Evolutionary conservation across 1,140 invertebrate genomes (phyloP).

Genomic region (Gonioctena quinquepunctata): DNA sequence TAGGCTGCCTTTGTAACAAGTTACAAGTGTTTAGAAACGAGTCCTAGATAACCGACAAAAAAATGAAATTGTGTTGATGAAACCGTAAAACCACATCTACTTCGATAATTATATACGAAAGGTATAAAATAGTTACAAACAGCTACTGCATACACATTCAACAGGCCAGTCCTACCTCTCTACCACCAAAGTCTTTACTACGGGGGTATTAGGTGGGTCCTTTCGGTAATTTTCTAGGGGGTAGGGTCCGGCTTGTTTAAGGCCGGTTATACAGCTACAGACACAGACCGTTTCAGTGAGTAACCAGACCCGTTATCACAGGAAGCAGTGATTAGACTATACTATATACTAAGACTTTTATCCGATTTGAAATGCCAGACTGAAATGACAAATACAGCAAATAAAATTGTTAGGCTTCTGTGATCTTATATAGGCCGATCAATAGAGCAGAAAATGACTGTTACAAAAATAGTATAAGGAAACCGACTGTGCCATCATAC

Average conservation of each 20-base stretch:
- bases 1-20: too few relatives aligned
- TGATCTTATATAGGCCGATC: too few relatives aligned
- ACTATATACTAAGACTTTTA: constrained; percentile 21
- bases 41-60: too few relatives aligned
- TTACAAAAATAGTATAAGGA: too few relatives aligned
- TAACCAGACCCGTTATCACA: constrained; percentile 50
- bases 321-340: constrained; percentile 50
- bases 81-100: too few relatives aligned
- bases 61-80: too few relatives aligned
- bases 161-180: constrained; percentile 44
- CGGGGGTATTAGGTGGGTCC: not conserved
- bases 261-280: constrained; percentile 47
- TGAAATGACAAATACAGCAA: not conserved
- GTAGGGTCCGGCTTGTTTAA: constrained; percentile 30
- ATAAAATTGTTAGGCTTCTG: too few relatives aligned
- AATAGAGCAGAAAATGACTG: too few relatives aligned
- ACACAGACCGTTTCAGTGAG: constrained; percentile 51
- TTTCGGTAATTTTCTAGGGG: not conserved
- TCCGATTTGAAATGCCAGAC: not conserved
- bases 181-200: constrained; percentile 32
- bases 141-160: constrained; percentile 46
- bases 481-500: too few relatives aligned
- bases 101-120: too few relatives aligned
- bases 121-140: not conserved
- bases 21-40: too few relatives aligned